phyloP scores from a whole-genome alignment of 2,888 invertebrate species.

The Drosophila anomalata region DNA sequence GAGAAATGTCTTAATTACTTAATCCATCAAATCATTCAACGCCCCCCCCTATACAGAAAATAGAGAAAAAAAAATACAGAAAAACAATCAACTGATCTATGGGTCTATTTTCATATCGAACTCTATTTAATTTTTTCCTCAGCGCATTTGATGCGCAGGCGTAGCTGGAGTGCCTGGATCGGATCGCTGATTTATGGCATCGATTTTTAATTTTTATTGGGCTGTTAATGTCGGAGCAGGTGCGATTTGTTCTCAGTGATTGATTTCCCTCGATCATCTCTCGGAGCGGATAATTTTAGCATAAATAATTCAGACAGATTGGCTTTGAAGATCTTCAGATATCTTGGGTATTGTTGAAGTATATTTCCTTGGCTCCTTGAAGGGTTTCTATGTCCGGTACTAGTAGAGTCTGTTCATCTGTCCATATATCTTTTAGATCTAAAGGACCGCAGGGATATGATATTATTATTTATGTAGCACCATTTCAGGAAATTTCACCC shows the following conservation, averaged over 20 bases:
- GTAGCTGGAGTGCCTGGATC: slow-evolving; percentile 1
- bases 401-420: too few relatives aligned
- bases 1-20: slow-evolving; percentile 53
- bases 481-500: too few relatives aligned
- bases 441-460: too few relatives aligned
- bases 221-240: background rate
- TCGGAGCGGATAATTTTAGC: background rate
- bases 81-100: slow-evolving; percentile 48
- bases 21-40: slow-evolving; percentile 66
- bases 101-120: slow-evolving; percentile 3
- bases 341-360: background rate
- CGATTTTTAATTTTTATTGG: slow-evolving; percentile 9
- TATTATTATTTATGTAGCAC: too few relatives aligned
- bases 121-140: background rate
- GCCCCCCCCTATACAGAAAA: slow-evolving; percentile 14
- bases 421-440: too few relatives aligned
- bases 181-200: slow-evolving; percentile 8
- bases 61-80: background rate
- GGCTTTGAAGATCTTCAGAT: background rate
- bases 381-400: too few relatives aligned
- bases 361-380: background rate
- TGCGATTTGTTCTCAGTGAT: background rate
- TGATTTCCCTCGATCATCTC: background rate
- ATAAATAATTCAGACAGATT: background rate
- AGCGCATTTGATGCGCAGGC: slow-evolving; percentile 22